Conservation (phyloP, 2,797 vertebrate species). For the Poecilia wingei region DNA sequence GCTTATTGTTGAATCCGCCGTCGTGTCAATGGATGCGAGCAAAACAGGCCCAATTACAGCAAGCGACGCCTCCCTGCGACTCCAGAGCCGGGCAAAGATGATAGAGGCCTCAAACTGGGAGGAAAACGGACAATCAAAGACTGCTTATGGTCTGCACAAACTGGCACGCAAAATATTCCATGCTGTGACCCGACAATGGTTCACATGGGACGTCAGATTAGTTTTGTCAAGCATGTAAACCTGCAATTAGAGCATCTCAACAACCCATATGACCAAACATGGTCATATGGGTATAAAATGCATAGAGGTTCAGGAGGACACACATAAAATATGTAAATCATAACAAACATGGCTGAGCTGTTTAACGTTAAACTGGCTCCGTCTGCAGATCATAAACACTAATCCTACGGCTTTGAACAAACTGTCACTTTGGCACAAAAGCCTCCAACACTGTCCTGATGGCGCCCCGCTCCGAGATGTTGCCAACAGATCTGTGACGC, state of each 20-base stretch:
- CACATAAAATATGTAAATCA: background rate
- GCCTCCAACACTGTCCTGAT: background rate
- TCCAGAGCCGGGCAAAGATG: constrained; percentile 49
- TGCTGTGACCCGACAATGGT: constrained; percentile 47
- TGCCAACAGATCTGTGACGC: background rate
- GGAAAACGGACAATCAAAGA: constrained; percentile 69
- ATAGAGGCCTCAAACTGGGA: constrained; percentile 68
- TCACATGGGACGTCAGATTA: constrained; percentile 44
- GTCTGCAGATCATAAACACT: background rate
- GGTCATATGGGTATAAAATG: background rate
- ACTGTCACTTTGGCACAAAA: background rate
- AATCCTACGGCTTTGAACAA: background rate
- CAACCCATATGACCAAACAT: background rate
- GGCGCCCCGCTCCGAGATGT: background rate
- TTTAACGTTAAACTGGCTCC: background rate
- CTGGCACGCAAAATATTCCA: constrained; percentile 46
- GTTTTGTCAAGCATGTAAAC: constrained; percentile 33
- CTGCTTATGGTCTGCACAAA: constrained; percentile 62
- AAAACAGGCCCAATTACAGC: constrained; percentile 70
- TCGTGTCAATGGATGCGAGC: constrained; percentile 61
- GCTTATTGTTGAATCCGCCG: constrained; percentile 67
- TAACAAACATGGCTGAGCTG: background rate
- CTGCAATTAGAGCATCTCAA: background rate
- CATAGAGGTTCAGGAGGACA: background rate
- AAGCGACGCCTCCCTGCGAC: constrained; percentile 48